These are phyloP conservation scores for Marmota monax DNA, from an alignment of 2,113 vertebrate genomes.

Conservation along the genomic window DNA sequence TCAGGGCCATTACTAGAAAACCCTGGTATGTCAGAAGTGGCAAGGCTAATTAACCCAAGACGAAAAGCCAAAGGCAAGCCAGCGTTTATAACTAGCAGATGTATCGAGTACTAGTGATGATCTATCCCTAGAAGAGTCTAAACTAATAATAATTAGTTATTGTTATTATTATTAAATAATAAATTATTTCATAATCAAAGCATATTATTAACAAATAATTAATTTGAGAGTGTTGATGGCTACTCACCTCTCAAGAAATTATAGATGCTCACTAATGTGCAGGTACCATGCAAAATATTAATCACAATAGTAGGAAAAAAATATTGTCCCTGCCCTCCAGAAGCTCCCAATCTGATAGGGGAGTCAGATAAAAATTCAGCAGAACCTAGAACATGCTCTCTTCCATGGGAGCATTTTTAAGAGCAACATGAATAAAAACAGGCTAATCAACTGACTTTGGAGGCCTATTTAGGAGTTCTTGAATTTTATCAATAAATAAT, in stretches of 20 bases:
- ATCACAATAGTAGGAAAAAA: not conserved
- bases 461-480: not conserved
- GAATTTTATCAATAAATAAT: not conserved
- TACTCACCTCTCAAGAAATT: not conserved
- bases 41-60: not conserved
- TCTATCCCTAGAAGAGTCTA: not conserved
- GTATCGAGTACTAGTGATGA: not conserved
- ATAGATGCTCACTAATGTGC: not conserved
- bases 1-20: not conserved
- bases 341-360: not conserved
- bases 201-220: constrained; percentile 37
- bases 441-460: not conserved
- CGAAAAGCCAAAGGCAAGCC: not conserved
- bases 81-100: not conserved
- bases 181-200: not conserved
- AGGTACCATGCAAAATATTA: not conserved
- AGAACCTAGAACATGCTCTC: not conserved
- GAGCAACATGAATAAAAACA: not conserved
- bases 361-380: constrained; percentile 36
- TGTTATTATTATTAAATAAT: no score
- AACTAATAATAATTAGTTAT: not conserved
- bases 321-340: not conserved
- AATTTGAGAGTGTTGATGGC: not conserved
- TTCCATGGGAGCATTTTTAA: not conserved
- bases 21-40: constrained; percentile 5